Evolutionary conservation across 2,797 vertebrate species (phyloP), one percentile per base, ranked within the genome.

Genomic region (Hippopotamyrus pictus): DNA sequence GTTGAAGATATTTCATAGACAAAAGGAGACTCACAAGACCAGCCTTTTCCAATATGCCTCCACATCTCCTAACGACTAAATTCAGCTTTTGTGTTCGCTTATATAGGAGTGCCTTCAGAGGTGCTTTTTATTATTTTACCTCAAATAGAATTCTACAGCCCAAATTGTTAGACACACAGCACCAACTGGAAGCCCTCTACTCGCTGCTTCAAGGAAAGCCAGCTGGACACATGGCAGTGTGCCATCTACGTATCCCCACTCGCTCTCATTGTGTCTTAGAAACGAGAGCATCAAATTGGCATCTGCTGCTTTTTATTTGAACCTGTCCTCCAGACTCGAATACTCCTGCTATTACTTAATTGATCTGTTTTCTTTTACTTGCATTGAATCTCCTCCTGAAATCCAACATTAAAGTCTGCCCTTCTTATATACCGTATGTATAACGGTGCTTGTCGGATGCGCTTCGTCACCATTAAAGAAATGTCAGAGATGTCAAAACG

Each of bases 41-140:
- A 25, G 53, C 12, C 12, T 41, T 54, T 59, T 59, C 19, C 25
- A 57, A 25, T 57, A 51, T 44, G 86, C 29, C 90, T 54, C 89
- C 86, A 90, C 94, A 93, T 94, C 94, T 94, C 93, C 82, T 46
- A 51, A 11, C 37, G 17, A 86, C 50, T 33, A 51, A 51, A 33
- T 53, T 22, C 51, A 86, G 14, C 48, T 17, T 51, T 50, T 86
- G 84, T 17, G 25, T 33, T 25, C 3, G 14, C 51, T 17, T 19
- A 7, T 33, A 29, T 73, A 73, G 69, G 4, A 37, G 12, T 37
- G 12, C 69, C 4, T 73, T 37, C 29, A 37, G 69, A 37, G 14
- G 14, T 73, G 69, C 33, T 14, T 65, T 29, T 73, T 2, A 37
- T 73, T 73, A 73, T 73, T 73, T 73, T 44, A 44, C 41, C 19